Conservation (phyloP, 2,888 invertebrate species). For the Seira sanloemensis region DNA sequence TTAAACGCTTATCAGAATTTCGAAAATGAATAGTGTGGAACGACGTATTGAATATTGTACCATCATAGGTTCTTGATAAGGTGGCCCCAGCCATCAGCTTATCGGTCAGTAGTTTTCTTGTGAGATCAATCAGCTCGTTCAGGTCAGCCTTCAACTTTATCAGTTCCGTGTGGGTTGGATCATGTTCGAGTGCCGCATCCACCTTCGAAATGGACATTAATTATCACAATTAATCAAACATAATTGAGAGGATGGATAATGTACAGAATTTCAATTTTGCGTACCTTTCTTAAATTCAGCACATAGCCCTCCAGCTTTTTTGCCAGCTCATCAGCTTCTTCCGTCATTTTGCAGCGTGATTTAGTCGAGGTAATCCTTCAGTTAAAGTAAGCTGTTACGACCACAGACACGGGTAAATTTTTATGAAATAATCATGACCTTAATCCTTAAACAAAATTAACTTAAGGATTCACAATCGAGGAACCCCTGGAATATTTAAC, state of each 20-base stretch:
- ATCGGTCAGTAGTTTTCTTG: not conserved
- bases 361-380: no score
- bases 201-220: conserved; percentile 23
- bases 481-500: no score
- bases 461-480: no score
- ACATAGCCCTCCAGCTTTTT: conserved; percentile 22
- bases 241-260: no score
- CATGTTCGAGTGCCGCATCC: conserved; percentile 28
- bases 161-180: conserved; percentile 36
- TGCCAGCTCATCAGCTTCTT: conserved; percentile 20
- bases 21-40: no score
- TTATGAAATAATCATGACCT: no score
- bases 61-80: not conserved
- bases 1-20: not conserved
- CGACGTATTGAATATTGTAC: no score
- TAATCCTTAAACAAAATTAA: no score
- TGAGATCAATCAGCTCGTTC: conserved; percentile 42
- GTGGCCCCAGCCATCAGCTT: not conserved
- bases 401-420: no score
- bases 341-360: not conserved
- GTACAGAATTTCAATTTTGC: not conserved
- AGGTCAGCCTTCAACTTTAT: conserved; percentile 36
- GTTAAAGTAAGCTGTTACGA: no score
- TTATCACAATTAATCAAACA: no score
- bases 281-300: conserved; percentile 27